Conservation (phyloP, 2,113 vertebrate species). For the Vulpes ferrilata region DNA sequence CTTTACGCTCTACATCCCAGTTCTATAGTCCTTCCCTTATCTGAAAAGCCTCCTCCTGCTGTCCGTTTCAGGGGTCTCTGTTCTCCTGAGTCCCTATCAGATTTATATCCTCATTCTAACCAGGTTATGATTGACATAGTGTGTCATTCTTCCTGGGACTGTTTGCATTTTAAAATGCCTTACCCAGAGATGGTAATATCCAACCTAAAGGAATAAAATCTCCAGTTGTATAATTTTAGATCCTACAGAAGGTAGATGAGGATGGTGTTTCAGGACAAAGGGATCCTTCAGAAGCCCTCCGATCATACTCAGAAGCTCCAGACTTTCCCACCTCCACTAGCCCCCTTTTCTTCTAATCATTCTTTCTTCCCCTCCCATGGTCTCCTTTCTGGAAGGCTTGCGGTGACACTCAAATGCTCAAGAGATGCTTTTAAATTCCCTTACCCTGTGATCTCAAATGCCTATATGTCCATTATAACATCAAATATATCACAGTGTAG, state of each 20-base stretch:
- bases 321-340: neutral
- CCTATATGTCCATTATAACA: neutral
- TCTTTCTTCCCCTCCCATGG: accelerated
- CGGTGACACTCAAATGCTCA: neutral
- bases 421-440: neutral
- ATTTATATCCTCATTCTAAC: neutral
- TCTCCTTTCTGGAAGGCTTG: neutral
- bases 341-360: neutral
- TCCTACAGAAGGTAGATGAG: neutral
- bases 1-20: neutral
- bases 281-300: neutral
- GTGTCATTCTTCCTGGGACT: neutral
- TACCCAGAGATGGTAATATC: neutral
- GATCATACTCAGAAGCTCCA: neutral
- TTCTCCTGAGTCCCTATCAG: neutral
- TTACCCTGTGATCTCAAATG: neutral
- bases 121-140: neutral
- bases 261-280: neutral
- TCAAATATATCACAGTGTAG: too few relatives aligned
- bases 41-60: neutral
- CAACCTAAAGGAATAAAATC: neutral
- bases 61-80: neutral
- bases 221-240: neutral
- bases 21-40: neutral
- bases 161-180: constrained; percentile 27